Evolutionary conservation across 2,113 vertebrate species (phyloP).

Genomic region (Otolemur garnettii): DNA sequence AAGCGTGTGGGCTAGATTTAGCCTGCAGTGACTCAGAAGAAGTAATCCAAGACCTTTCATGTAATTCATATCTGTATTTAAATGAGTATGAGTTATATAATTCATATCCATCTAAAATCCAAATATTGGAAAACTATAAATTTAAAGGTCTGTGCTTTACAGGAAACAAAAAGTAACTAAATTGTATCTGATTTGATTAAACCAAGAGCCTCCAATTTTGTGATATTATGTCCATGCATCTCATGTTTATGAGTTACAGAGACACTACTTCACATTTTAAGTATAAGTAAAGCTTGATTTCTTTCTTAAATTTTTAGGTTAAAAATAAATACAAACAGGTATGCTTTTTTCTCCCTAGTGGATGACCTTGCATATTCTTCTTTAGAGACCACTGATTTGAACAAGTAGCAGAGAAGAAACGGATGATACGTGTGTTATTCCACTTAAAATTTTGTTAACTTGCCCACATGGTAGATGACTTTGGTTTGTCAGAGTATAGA

Average conservation of each 20-base stretch:
- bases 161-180: constrained; percentile 1
- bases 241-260: background rate
- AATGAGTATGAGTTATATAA: background rate
- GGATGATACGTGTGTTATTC: background rate
- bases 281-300: background rate
- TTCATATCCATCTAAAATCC: background rate
- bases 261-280: background rate
- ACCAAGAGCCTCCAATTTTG: background rate
- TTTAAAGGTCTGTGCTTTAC: background rate
- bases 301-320: constrained; percentile 17
- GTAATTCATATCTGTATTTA: background rate
- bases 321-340: background rate
- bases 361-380: background rate
- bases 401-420: constrained; percentile 27
- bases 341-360: background rate
- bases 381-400: background rate
- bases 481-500: background rate
- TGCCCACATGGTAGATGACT: background rate
- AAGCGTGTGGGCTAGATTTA: background rate
- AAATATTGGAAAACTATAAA: background rate
- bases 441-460: constrained; percentile 22
- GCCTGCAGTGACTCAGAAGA: background rate
- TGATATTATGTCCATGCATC: background rate
- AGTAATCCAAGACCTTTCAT: background rate
- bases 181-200: background rate